phyloP scores from a whole-genome alignment of 2,888 invertebrate genomes.

The Apamea crenata region DNA sequence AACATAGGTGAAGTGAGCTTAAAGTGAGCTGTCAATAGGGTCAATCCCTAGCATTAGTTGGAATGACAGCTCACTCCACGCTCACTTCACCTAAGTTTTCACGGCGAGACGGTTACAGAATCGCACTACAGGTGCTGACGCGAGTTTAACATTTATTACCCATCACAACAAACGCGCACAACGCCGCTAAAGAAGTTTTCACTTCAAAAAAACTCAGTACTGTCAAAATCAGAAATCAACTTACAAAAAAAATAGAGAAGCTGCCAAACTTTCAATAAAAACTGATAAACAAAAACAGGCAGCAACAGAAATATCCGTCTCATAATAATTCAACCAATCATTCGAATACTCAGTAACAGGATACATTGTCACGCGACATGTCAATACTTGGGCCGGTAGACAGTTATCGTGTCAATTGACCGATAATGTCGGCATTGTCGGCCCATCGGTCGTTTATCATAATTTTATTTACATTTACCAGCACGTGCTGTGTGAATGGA shows the following conservation, averaged over 20 bases:
- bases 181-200: too few species aligned
- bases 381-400: conserved; percentile 14
- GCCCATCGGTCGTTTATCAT: conserved; percentile 46
- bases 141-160: too few species aligned
- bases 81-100: too few species aligned
- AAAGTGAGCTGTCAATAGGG: too few species aligned
- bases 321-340: not conserved
- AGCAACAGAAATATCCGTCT: not conserved
- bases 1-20: too few species aligned
- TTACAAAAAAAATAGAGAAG: not conserved
- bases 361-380: conserved; percentile 34
- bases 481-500: conserved; percentile 37
- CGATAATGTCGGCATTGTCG: conserved; percentile 49
- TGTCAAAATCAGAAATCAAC: not conserved
- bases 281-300: not conserved
- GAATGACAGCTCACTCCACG: too few species aligned
- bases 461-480: conserved; percentile 59
- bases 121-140: too few species aligned
- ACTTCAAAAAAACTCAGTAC: not conserved
- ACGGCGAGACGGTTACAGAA: too few species aligned
- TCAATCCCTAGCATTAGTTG: too few species aligned
- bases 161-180: too few species aligned
- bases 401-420: conserved; percentile 52
- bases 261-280: not conserved
- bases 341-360: not conserved